A percentile compares a stretch with the other conserved stretches of the same genome.
These are phyloP conservation scores for Melanostigma gelatinosum DNA, from an alignment of 2,113 vertebrate genomes.

Conservation along the genomic window DNA sequence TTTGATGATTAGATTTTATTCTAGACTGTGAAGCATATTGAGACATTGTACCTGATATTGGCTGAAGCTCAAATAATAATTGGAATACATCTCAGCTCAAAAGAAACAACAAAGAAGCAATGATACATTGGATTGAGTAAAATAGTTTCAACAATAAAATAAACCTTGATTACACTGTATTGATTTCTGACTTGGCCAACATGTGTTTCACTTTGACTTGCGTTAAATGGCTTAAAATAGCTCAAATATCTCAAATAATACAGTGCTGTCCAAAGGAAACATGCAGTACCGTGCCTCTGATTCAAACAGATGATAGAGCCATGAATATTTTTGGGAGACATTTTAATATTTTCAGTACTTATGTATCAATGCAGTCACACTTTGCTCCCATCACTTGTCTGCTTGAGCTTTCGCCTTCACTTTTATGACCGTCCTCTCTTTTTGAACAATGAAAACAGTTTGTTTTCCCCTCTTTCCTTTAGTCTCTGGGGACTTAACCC, in stretches of 20 bases:
- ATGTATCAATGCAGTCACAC: neutral
- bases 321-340: neutral
- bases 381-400: slow-evolving; percentile 29
- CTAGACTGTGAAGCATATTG: neutral
- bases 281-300: neutral
- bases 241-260: slow-evolving; percentile 3
- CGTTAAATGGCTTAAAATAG: neutral
- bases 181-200: neutral
- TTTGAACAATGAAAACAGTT: slow-evolving; percentile 53
- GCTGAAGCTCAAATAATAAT: neutral
- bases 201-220: neutral
- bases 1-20: neutral
- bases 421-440: slow-evolving; percentile 36
- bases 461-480: slow-evolving; percentile 29
- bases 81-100: slow-evolving; percentile 1
- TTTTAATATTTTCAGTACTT: neutral
- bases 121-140: neutral
- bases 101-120: neutral
- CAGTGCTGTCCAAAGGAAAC: neutral
- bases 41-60: neutral
- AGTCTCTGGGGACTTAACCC: slow-evolving; percentile 5
- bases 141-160: neutral
- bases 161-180: neutral
- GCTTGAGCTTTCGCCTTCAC: slow-evolving; percentile 30
- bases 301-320: neutral